phyloP scores from a whole-genome alignment of 2,113 vertebrate species.

The Sapajus apella region DNA sequence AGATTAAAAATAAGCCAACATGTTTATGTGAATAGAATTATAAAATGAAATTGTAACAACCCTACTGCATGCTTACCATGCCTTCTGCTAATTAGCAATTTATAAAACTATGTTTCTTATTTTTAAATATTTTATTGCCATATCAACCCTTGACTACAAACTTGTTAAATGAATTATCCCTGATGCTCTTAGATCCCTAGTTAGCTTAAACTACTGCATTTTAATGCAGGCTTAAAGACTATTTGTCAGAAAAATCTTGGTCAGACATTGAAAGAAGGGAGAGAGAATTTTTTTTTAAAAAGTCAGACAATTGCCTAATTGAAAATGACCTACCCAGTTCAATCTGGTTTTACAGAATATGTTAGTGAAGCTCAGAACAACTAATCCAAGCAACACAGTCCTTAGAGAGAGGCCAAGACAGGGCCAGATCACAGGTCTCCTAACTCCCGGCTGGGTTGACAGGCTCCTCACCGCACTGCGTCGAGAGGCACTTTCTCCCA shows the following conservation, averaged over 20 bases:
- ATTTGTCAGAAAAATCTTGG: background rate
- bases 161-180: background rate
- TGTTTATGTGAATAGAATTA: background rate
- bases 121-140: constrained; percentile 24
- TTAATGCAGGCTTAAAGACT: background rate
- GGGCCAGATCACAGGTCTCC: background rate
- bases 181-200: background rate
- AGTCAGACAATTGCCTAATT: background rate
- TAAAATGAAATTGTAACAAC: background rate
- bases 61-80: background rate
- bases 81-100: background rate
- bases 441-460: too few relatives aligned
- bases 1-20: constrained; percentile 37
- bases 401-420: background rate
- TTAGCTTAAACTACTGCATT: background rate
- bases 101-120: background rate
- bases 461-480: fast-evolving
- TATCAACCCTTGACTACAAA: background rate
- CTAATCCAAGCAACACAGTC: background rate
- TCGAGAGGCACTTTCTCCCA: background rate
- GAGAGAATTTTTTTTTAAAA: background rate
- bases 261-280: background rate
- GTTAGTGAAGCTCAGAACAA: background rate
- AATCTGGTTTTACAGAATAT: constrained; percentile 18
- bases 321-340: background rate